Base-by-base conservation (phyloP, 2,888 invertebrate genomes). In the Acanthoscelides obtectus region DNA sequence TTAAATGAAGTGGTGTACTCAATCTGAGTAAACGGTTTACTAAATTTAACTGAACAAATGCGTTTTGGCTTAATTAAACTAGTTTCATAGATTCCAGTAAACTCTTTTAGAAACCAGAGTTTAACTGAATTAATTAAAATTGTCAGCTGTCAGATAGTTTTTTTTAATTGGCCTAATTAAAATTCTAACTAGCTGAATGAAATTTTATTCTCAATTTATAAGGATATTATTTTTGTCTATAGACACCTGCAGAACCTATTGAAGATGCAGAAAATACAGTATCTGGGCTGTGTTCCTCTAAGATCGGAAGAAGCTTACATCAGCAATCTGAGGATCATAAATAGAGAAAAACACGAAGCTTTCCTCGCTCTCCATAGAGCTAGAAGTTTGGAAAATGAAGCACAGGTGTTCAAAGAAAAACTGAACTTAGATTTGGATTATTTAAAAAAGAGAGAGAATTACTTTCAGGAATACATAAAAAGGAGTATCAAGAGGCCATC, bases 241-340 rank as follows among this genome's bases (percentile, higher is more conserved):
- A 84, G 88, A 21, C 84, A 86, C 72, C 83, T 88, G 72, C 86
- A 87, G 76, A 84, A 81, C 63, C 78, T 86, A 20, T 79, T 88
- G 27, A 81, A 85, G 79, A 87, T 87, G 71, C 81, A 88, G 75
- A 84, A 88, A 71, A 79, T 85, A 69, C 88, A 88, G 79, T 90
- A 87, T 82, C 84, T 87, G 22, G 89, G 89, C 22, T 86, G 87
- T 69, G 81, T 88, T 20, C 88, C 89, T 0, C 79, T 89, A 69
- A 82, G 84, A 67, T 85, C 86, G 64, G 87, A 89, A 80, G 88
- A 88, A 80, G 80, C 80, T 72, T 82, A 81, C 64, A 71, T 82
- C 3, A 76, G 81, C 27, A 83, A 81, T 68, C 72, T 86, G 19
- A 76, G 77, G n/a, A 77, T 77, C 71, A 76, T 83, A 17, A 79